Base-by-base conservation (phyloP, 30 jellyfish, hydroid and myxozoan species). In the Pelagia noctiluca region DNA sequence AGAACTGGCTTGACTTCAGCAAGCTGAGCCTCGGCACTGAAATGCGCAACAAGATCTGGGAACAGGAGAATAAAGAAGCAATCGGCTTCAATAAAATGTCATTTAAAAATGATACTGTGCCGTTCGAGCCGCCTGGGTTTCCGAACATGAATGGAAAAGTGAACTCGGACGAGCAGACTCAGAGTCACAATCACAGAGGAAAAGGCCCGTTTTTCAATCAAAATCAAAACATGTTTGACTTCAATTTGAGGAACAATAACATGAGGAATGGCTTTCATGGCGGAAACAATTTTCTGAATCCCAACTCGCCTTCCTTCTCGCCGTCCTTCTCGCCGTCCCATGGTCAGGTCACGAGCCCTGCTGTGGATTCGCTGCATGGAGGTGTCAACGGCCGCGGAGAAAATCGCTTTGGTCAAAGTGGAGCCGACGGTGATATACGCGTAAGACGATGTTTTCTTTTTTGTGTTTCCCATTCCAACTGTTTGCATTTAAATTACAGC, bases 1-100 rank as follows among this genome's bases (percentile, higher is more conserved):
- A 76, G 71, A 73, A 50, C 31, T 70, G 86, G 81, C 42, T 80
- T 76, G 97, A 93, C 65, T 78, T 93, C 36, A 80, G 94, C 25
- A 86, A 88, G 60, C 83, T 93, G 35, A 93, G 98, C 65, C 69
- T 93, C 70, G 96, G 94, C 53, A 93, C 97, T 2, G 98, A 87
- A 66, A 87, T 93, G 84, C 77, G 98, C 36, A 87, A 87, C 46
- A 87, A 82, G 33, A 62, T 93, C 50, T 93, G 98, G 98, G 98
- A 93, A 68, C 76, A 88, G 36, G 98, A 93, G 35, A 91, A 88
- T 26, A 87, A 85, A 65, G 82, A 72, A 10, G 72, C 81, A 35
- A 63, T 89, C 33, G 93, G 91, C 10, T 11, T 66, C 60, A 80
- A 62, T 71, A 65, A 53, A 2, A 67, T 63, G 13, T 60, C 62